Conservation (phyloP, 1,140 invertebrate genomes). For the Drosophila hydei region DNA sequence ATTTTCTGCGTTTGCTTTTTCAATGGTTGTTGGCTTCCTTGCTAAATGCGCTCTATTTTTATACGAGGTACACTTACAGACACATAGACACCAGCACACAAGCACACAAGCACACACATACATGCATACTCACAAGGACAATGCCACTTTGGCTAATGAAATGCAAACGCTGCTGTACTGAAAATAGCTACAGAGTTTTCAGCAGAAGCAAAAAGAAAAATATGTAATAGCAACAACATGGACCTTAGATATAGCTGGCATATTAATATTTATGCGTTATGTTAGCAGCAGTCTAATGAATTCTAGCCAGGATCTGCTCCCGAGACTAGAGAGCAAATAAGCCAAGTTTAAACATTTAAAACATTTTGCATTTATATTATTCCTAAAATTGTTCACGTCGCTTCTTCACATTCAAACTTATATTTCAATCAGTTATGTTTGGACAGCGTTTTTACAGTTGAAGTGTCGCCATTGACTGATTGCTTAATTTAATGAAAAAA, state of each 20-base stretch:
- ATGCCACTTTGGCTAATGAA: slow-evolving; percentile 81
- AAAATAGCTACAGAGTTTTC: slow-evolving; percentile 59
- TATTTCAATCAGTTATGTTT: not conserved
- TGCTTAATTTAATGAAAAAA: slow-evolving; percentile 52
- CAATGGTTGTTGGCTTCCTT: slow-evolving; percentile 31
- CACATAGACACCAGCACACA: slow-evolving; percentile 25
- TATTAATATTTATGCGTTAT: slow-evolving; percentile 72
- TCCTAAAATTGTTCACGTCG: not conserved
- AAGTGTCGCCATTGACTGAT: slow-evolving; percentile 35
- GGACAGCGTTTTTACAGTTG: not conserved
- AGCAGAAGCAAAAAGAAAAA: slow-evolving; percentile 27
- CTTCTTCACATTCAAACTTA: not conserved
- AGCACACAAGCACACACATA: slow-evolving; percentile 30
- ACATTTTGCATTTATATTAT: not conserved
- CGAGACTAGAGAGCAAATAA: not conserved
- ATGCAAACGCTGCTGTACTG: slow-evolving; percentile 72
- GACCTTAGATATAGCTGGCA: slow-evolving; percentile 49
- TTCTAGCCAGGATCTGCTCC: slow-evolving; percentile 13
- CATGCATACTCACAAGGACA: slow-evolving; percentile 44
- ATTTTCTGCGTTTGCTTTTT: slow-evolving; percentile 62
- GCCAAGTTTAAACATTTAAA: slow-evolving; percentile 7
- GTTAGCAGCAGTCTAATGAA: slow-evolving; percentile 48
- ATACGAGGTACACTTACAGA: slow-evolving; percentile 33
- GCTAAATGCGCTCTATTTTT: slow-evolving; percentile 81
- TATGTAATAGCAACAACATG: slow-evolving; percentile 31